Evolutionary conservation across 23 tunicate species (phyloP), one percentile per base, ranked within the genome.

Genomic region (Trididemnum clinides): DNA sequence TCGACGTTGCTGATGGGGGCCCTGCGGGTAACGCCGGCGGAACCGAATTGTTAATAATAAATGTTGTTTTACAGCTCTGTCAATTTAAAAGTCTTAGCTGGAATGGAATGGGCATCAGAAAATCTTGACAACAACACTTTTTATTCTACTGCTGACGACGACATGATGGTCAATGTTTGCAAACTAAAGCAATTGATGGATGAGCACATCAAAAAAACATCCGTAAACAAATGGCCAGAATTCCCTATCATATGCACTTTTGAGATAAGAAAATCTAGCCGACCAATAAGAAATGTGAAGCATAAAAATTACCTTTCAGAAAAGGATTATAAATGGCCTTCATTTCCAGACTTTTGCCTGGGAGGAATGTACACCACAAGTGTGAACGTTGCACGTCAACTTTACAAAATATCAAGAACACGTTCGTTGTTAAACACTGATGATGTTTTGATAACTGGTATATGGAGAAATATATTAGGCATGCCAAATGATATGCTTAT

Each of bases 351-450:
- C 31, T 87, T 66, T 69, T 87, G 91, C 35, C 91, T 81, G 49
- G 91, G 91, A 1, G 91, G 91, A 12, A 66, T 87, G 80, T 87
- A 87, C 80, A 87, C 91, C 19, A 87, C 83, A 34, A 58, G 38
- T 50, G 51, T 23, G 10, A 69, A 39, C 25, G 34, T 79, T 34
- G 39, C 70, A 1, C 65, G 44, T 65, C 30, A 74, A 0, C 28
- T 87, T 1, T 87, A 38, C 25, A 28, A 84, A 10, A 32, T 70
- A 2, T 80, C 85, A 18, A 37, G 34, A 1, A 49, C 72, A 2
- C 33, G 57, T 29, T 22, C 66, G 27, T 31, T 21, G 15, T 22
- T 87, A 22, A 51, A 65, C 64, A 81, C 83, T 0, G 91, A 87
- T 7, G 91, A 87, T 80, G 86, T 87, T 80, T 80, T 64, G 69